Evolutionary conservation across 2,888 invertebrate genomes (phyloP), one percentile per base, ranked within the genome.

Genomic region (Nemotelus pantherinus): DNA sequence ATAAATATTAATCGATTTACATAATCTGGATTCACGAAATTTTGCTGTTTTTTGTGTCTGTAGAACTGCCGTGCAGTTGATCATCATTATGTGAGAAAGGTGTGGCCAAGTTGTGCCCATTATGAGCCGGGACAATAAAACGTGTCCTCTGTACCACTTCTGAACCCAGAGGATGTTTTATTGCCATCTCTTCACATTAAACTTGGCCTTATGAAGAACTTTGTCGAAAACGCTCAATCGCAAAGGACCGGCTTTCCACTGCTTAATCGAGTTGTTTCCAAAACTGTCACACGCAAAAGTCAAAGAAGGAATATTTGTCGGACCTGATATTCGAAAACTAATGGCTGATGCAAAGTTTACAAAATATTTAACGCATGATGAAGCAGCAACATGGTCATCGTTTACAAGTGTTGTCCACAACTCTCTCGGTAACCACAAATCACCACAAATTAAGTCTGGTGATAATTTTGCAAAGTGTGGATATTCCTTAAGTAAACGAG

Each of bases 81-180:
- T 64, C 64, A 64, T 64, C 64, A 64, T 64, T 43, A 64, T 64
- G 64, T 64, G 41, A 43, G 64, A 64, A 64, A 64, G 43, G 64
- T n/a, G 43, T 64, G 64, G 64, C 58, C 58, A 25, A 58, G 1
- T 58, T 25, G 58, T 58, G 2, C 58, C 58, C 58, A 58, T 58
- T 58, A 6, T 58, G n/a, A 25, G 25, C 25, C 9, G n/a, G 58
- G 53, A 50, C 53, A 50, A 10, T 50, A 58, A 58, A 58, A 6
- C 10, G 4, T 6, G 7, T n/a, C 58, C 9, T 58, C 25, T 58
- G 58, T 58, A 58, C 25, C 58, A 58, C 58, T 58, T 10, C 10
- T 58, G 58, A 58, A 58, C 5, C 58, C 58, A 58, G 4, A n/a
- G 58, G 58, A n/a, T 25, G 58, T 58, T 58, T 58, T 58, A 58